A percentile compares a stretch with the other conserved stretches of the same genome.
Conservation (phyloP, 2,113 vertebrate species). For the Actenoides hombroni region DNA sequence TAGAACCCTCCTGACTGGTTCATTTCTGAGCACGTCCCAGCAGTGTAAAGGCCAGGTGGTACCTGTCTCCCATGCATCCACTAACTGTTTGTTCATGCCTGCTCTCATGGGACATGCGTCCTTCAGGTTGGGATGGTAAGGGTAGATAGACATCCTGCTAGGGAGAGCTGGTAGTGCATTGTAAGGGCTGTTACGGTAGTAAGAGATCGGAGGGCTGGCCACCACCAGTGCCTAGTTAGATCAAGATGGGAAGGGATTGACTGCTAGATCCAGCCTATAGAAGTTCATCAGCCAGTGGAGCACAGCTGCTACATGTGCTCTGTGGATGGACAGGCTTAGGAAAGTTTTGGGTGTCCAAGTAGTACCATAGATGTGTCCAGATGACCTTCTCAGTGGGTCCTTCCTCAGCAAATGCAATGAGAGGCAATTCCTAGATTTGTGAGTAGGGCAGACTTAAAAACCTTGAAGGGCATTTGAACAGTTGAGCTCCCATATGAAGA, state of each 20-base stretch:
- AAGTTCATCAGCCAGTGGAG: neutral
- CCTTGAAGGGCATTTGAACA: neutral
- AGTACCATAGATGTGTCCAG: neutral
- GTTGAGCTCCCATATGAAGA: neutral
- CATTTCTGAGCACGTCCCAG: neutral
- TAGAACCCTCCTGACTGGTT: neutral
- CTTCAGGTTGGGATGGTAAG: neutral
- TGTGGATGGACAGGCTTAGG: neutral
- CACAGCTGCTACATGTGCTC: neutral
- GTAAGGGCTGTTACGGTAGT: neutral
- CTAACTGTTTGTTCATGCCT: no score
- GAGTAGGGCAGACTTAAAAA: neutral
- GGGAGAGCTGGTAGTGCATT: neutral
- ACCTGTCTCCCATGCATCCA: neutral
- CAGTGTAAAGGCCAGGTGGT: neutral
- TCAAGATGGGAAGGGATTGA: neutral
- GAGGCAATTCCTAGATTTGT: neutral
- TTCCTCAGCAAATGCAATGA: neutral
- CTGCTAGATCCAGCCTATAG: neutral
- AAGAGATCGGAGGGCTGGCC: neutral
- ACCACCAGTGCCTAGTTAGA: neutral
- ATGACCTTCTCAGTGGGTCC: rapidly evolving
- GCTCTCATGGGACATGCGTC: neutral
- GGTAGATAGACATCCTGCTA: neutral
- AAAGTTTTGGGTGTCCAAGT: neutral